Percentiles rank a stretch among this genome's conserved stretches.
These are phyloP conservation scores for Sciurus carolinensis DNA, from an alignment of 2,797 vertebrate genomes.

Conservation along the genomic window DNA sequence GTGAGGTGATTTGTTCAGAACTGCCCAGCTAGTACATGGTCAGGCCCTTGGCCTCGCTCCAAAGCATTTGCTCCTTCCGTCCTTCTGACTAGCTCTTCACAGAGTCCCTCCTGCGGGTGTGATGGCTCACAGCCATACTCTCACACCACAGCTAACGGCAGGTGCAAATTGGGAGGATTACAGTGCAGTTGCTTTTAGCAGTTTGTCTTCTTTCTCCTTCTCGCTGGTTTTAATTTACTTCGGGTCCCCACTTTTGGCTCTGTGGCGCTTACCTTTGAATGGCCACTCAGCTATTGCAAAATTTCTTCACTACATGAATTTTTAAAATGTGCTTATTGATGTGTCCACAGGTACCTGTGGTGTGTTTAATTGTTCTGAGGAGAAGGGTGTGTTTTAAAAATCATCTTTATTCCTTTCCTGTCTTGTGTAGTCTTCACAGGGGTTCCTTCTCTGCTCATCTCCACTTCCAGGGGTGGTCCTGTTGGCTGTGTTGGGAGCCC, in stretches of 20 bases:
- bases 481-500: background rate
- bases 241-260: background rate
- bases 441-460: background rate
- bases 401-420: background rate
- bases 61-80: background rate
- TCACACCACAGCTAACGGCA: background rate
- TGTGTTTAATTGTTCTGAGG: background rate
- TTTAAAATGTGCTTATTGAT: background rate
- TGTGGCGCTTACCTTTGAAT: background rate
- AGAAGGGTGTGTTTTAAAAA: background rate
- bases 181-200: background rate
- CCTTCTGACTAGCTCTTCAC: background rate
- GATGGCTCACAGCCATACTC: accelerated
- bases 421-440: background rate
- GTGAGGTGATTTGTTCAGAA: background rate
- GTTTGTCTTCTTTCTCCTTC: background rate
- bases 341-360: background rate
- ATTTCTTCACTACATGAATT: background rate
- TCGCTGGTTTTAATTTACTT: constrained; percentile 22
- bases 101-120: background rate
- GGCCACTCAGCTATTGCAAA: background rate
- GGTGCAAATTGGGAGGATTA: background rate
- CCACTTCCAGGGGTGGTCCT: background rate
- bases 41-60: background rate
- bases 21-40: background rate